Conservation (phyloP, 30 jellyfish, hydroid and myxozoan genomes). For the Cassiopea andromeda region DNA sequence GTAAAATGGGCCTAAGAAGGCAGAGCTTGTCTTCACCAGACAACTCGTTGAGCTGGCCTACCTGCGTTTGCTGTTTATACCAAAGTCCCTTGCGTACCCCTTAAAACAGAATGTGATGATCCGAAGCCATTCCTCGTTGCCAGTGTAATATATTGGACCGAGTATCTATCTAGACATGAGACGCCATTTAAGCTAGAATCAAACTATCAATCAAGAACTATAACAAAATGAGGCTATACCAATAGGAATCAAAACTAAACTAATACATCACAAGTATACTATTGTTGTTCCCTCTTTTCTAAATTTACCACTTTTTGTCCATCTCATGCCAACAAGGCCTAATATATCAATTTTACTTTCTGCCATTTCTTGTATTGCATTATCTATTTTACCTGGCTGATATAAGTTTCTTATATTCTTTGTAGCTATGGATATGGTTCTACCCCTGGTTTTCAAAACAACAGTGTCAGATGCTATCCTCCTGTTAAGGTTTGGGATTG, state of each 20-base stretch:
- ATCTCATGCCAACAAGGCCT: too few species aligned
- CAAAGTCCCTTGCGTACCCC: not conserved
- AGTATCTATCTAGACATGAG: not conserved
- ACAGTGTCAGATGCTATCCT: too few species aligned
- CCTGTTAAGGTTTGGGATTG: too few species aligned
- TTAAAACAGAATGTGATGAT: constrained; percentile 37
- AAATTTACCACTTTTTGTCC: too few species aligned
- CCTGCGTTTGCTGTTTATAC: not conserved
- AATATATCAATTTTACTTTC: too few species aligned
- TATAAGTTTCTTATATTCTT: too few species aligned
- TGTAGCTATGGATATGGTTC: too few species aligned
- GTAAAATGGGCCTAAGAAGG: constrained; percentile 35
- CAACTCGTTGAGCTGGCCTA: constrained; percentile 38
- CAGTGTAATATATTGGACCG: constrained; percentile 21
- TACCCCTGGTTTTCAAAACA: too few species aligned
- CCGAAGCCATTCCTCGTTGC: constrained; percentile 46
- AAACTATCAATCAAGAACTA: not conserved
- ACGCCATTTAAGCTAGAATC: not conserved
- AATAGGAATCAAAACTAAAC: constrained; percentile 6
- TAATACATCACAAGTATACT: constrained; percentile 16
- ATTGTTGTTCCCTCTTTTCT: too few species aligned
- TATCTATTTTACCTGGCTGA: too few species aligned
- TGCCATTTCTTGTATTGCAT: too few species aligned
- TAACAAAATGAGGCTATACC: constrained; percentile 28
- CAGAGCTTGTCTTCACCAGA: constrained; percentile 43